A percentile compares a stretch with the other conserved stretches of the same genome.
Conservation (phyloP, 1,140 invertebrate species). For the Neodiprion virginianus region DNA sequence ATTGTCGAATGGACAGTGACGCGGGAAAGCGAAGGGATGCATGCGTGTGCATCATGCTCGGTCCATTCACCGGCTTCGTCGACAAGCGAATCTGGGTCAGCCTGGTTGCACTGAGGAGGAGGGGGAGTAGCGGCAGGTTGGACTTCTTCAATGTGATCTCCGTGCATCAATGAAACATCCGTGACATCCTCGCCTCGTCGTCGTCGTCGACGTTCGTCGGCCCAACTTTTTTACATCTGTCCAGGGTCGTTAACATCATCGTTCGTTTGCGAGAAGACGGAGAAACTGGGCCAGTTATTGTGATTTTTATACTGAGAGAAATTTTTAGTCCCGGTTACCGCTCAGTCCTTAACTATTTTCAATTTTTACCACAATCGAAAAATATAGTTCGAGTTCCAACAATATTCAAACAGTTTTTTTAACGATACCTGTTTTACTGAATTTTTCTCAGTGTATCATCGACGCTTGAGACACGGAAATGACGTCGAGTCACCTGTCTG, state of each 20-base stretch:
- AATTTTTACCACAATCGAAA: too few relatives aligned
- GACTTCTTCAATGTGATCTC: slow-evolving; percentile 27
- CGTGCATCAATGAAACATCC: slow-evolving; percentile 34
- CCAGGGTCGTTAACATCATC: slow-evolving; percentile 21
- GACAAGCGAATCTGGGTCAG: slow-evolving; percentile 42
- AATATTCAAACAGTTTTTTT: too few relatives aligned
- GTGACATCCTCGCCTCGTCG: slow-evolving; percentile 21
- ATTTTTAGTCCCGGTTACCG: too few relatives aligned
- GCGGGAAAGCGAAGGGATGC: slow-evolving; percentile 16
- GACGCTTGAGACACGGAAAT: too few relatives aligned
- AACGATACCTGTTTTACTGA: too few relatives aligned
- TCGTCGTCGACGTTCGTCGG: slow-evolving; percentile 20
- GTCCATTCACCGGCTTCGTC: slow-evolving; percentile 49
- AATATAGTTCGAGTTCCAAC: too few relatives aligned
- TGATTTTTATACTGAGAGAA: background rate
- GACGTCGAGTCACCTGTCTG: too few relatives aligned
- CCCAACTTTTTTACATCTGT: slow-evolving; percentile 25
- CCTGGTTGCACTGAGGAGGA: slow-evolving; percentile 32
- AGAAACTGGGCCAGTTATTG: slow-evolving; percentile 10
- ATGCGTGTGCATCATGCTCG: slow-evolving; percentile 47
- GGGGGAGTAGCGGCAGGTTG: slow-evolving; percentile 5
- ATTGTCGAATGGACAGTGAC: too few relatives aligned
- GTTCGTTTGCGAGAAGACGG: slow-evolving; percentile 5
- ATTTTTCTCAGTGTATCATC: background rate
- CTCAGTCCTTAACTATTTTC: too few relatives aligned